These are phyloP conservation scores for Neogale vison DNA, from an alignment of 2,113 vertebrate genomes.

Conservation along the genomic window DNA sequence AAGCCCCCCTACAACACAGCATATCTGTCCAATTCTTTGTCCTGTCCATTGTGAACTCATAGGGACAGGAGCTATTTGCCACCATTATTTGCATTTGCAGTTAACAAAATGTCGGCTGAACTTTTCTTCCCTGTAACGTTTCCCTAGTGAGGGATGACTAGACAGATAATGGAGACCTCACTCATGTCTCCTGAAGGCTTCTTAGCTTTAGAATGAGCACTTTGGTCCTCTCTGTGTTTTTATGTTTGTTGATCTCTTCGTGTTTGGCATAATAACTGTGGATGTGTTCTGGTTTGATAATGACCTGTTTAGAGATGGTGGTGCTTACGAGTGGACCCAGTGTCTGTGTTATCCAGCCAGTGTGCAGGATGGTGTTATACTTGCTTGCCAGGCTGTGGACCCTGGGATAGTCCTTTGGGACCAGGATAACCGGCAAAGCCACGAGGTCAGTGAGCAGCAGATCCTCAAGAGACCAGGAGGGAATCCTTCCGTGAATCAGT, in stretches of 20 bases:
- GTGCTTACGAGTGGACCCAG: not conserved
- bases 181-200: not conserved
- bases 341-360: not conserved
- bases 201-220: not conserved
- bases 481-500: not conserved
- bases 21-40: not conserved
- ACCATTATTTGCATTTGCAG: not conserved
- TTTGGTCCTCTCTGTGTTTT: not conserved
- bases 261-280: not conserved
- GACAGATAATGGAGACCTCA: not conserved
- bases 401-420: not conserved
- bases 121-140: not conserved
- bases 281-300: not conserved
- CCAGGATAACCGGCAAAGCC: not conserved
- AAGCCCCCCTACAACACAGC: not conserved
- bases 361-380: not conserved
- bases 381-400: not conserved
- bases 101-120: not conserved
- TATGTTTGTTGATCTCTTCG: not conserved
- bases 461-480: not conserved
- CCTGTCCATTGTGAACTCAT: not conserved
- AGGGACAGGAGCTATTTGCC: not conserved
- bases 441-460: not conserved
- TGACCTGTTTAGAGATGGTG: not conserved
- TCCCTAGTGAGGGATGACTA: not conserved